Evolutionary conservation across 1,140 invertebrate species (phyloP), one percentile per base, ranked within the genome.

Genomic region (Sarcophaga bullata): DNA sequence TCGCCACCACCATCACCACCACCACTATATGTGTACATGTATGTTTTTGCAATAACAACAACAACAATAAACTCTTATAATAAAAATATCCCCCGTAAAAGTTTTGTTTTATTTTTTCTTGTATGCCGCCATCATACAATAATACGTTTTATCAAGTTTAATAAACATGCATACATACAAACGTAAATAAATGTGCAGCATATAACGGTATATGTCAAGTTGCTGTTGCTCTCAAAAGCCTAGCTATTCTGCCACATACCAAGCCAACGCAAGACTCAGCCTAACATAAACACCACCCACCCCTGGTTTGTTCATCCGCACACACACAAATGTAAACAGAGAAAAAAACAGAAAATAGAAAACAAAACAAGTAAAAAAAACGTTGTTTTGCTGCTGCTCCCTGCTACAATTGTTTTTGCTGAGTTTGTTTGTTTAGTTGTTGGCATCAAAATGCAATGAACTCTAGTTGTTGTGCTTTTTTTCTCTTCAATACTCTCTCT

Each of bases 401-500:
- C 25, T 78, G 48, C 54, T 58, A 58, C 54, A 58, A 58, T 58
- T 58, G 54, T 13, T 58, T 58, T n/a, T 75, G 73, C 48, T 75
- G 73, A 15, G 8, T 4, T 75, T 75, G 46, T 78, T 50, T 15
- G 86, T 87, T 86, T 85, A 86, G 86, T 86, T 85, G 83, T 85
- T 87, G 84, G 85, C 85, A 88, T 86, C 87, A 87, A 88, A 88
- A 88, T 88, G 87, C 87, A 88, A 88, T 88, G 87, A 88, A 88
- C 87, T 88, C 87, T 87, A 88, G 87, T 25, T 50, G 46, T 76
- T 76, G 73, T 76, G 47, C 73, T 25, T 78, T 50, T 78, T 76
- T 50, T 17, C 25, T 9, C 48, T 75, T 48, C 73, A 49, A 8
- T 6, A 9, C 25, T 25, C 17, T 6, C 9, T 25, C 37, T 72